These are phyloP conservation scores for Hypselothyrea guttata DNA, from an alignment of 2,888 invertebrate genomes.

Conservation along the genomic window DNA sequence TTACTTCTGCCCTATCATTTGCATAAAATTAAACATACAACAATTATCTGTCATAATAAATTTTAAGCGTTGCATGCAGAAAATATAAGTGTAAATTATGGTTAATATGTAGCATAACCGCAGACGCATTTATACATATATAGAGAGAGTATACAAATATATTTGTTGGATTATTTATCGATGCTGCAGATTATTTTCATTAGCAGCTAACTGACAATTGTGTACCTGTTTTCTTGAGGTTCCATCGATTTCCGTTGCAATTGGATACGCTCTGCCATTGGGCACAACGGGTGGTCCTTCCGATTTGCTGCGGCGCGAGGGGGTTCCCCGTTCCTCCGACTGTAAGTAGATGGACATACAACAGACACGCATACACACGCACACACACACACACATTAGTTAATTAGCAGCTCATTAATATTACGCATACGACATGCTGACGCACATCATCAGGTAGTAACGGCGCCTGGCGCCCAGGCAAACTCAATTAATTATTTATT, in stretches of 20 bases:
- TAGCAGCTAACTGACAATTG: constrained; percentile 51
- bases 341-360: constrained; percentile 81
- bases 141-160: constrained; percentile 21
- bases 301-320: constrained; percentile 90
- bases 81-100: not conserved
- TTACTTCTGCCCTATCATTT: no score
- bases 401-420: constrained; percentile 73
- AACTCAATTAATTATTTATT: constrained; percentile 70
- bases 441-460: constrained; percentile 49
- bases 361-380: constrained; percentile 5
- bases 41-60: no score
- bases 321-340: constrained; percentile 88
- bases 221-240: constrained; percentile 81
- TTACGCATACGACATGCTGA: constrained; percentile 65
- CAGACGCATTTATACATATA: constrained; percentile 21
- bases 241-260: constrained; percentile 81
- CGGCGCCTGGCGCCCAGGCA: constrained; percentile 16
- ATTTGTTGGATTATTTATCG: constrained; percentile 21
- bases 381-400: constrained; percentile 26
- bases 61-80: no score
- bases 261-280: constrained; percentile 81
- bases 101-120: constrained; percentile 8
- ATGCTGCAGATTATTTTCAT: not conserved
- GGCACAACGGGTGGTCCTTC: constrained; percentile 86
- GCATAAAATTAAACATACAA: no score